Evolutionary conservation across 2,113 vertebrate species (phyloP), one percentile per base, ranked within the genome.

Genomic region (Potamarius usumacintae): DNA sequence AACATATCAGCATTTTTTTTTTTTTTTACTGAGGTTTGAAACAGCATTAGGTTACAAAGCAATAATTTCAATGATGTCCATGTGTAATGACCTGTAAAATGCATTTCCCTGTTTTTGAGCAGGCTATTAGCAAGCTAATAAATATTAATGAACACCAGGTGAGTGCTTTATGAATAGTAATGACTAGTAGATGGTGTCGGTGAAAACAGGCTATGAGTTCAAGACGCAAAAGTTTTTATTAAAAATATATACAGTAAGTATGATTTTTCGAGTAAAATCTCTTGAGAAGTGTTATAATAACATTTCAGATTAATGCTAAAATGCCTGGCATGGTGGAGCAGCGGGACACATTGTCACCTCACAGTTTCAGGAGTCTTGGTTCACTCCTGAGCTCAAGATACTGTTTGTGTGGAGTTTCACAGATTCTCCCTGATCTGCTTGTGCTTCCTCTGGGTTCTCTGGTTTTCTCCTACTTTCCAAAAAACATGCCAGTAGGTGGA

Each of bases 41-140:
- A 50, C 72, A 76, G 34, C 72, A 55, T 79, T 55, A 27, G 6
- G 8, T 55, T 30, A 27, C 52, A 17, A 78, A n/a, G 52, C 12
- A 17, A 7, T 79, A 52, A 55, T 9, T 79, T 55, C 14, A n/a
- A 53, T 27, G 52, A 55, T 30, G 52, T 79, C 22, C 2, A 0
- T 27, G 52, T 79, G 50, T 27, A 79, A 55, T 79, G n/a, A 79
- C 76, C 76, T 78, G 76, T 78, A 78, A 78, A 55, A 78, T 53
- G 4, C 7, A 25, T 53, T 53, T 78, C 48, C 42, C 1, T 12
- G 1, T 55, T 27, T 79, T 27, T 52, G 12, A 55, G n/a, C n/a
- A 55, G 11, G 5, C 25, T 53, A 27, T 79, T 79, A 79, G 22
- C 76, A 53, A 55, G n/a, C 12, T 79, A 79, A 79, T 79, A 79